Evolutionary conservation across 1,140 invertebrate species (phyloP).

Genomic region (Procambarus virginalis): DNA sequence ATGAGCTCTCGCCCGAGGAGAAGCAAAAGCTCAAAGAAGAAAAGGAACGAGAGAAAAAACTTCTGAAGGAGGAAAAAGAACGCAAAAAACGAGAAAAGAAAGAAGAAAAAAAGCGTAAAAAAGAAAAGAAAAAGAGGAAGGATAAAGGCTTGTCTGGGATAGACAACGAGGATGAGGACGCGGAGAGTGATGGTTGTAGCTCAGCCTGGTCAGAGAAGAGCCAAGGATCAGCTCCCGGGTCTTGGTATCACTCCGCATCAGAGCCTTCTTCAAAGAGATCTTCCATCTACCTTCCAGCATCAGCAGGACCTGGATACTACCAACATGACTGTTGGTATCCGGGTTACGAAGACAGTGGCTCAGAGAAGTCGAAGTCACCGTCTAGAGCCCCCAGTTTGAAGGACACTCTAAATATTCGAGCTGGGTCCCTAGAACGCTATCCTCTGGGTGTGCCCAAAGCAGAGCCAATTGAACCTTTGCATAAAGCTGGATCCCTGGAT

Average conservation of each 20-base stretch:
- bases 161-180: constrained; percentile 58
- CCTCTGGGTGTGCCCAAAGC: constrained; percentile 62
- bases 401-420: constrained; percentile 51
- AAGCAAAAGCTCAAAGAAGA: constrained; percentile 66
- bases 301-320: constrained; percentile 68
- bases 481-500: constrained; percentile 63
- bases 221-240: constrained; percentile 64
- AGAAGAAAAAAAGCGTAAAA: constrained; percentile 64
- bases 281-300: constrained; percentile 69
- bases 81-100: constrained; percentile 61
- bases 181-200: constrained; percentile 57
- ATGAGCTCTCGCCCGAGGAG: constrained; percentile 68
- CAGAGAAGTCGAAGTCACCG: constrained; percentile 65
- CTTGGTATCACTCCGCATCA: constrained; percentile 70
- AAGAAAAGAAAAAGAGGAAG: constrained; percentile 61
- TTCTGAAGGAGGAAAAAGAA: constrained; percentile 67
- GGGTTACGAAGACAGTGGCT: constrained; percentile 69
- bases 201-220: constrained; percentile 69
- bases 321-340: constrained; percentile 70
- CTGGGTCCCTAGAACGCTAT: constrained; percentile 66
- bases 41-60: constrained; percentile 64
- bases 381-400: constrained; percentile 62
- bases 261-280: constrained; percentile 69
- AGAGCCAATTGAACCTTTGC: constrained; percentile 68
- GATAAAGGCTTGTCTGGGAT: constrained; percentile 22